These are phyloP conservation scores for Xiphophorus couchianus DNA, from an alignment of 2,113 vertebrate genomes.

Conservation along the genomic window DNA sequence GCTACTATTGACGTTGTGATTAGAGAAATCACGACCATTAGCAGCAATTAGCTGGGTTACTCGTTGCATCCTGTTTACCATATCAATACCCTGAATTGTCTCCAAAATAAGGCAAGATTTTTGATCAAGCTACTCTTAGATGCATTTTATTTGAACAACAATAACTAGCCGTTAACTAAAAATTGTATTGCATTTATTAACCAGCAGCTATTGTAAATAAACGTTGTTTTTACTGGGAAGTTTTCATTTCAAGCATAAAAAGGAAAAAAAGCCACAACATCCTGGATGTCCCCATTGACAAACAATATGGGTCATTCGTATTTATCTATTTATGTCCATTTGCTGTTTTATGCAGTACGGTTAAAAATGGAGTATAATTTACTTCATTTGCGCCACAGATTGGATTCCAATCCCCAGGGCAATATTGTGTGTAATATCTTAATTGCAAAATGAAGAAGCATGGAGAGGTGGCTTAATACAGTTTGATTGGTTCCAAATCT, in stretches of 20 bases:
- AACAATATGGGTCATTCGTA: no score
- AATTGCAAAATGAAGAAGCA: no score
- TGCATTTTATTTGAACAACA: not conserved
- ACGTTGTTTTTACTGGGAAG: not conserved
- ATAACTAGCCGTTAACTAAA: not conserved
- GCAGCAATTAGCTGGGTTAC: not conserved
- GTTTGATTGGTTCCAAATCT: no score
- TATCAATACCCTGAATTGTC: not conserved
- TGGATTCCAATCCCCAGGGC: not conserved
- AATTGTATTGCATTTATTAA: not conserved
- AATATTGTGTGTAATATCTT: not conserved
- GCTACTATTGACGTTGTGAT: slow-evolving; percentile 13
- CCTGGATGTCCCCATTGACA: no score
- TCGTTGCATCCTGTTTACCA: not conserved
- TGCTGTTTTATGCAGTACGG: not conserved
- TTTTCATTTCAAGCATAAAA: not conserved
- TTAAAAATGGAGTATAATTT: not conserved
- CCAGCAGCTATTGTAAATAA: not conserved
- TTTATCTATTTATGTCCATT: not conserved
- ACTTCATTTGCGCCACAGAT: not conserved
- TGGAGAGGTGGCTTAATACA: no score
- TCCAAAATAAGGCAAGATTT: not conserved
- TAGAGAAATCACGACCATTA: not conserved
- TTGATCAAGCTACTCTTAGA: not conserved
- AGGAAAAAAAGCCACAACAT: not conserved